A percentile compares a stretch with the other conserved stretches of the same genome.
phyloP scores from a whole-genome alignment of 2,888 invertebrate species.

The Epsilonema sp. region DNA sequence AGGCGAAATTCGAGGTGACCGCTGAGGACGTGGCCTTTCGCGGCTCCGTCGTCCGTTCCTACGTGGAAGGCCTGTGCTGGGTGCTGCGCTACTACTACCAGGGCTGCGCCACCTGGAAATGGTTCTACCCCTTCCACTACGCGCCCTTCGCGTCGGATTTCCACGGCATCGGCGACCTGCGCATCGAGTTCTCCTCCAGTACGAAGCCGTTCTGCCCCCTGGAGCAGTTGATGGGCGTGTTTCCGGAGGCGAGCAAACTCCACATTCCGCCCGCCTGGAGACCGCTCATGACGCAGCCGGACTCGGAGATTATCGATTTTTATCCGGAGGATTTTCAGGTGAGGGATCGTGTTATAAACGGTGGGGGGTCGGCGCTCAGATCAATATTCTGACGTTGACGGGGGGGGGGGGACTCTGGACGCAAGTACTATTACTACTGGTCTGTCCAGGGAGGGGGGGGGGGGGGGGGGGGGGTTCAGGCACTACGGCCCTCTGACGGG shows the following conservation, averaged over 20 bases:
- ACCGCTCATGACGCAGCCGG: conserved; percentile 70
- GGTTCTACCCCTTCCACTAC: conserved; percentile 99
- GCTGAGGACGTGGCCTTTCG: conserved; percentile 47
- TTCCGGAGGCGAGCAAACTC: conserved; percentile 83
- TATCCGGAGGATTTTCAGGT: conserved; percentile 90
- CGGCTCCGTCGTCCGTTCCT: conserved; percentile 57
- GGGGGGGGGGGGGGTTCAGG: too few relatives aligned
- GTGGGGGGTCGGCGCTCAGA: too few relatives aligned
- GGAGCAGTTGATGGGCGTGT: conserved; percentile 97
- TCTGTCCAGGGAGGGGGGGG: too few relatives aligned
- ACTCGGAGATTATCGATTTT: conserved; percentile 88
- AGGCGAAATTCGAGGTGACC: conserved; percentile 32
- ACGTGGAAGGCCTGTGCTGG: conserved; percentile 91
- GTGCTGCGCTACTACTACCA: conserved; percentile 95
- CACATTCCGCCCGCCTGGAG: conserved; percentile 89
- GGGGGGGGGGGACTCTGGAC: too few relatives aligned
- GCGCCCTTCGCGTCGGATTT: conserved; percentile 99
- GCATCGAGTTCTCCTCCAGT: conserved; percentile 59
- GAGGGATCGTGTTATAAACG: too few relatives aligned
- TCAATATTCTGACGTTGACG: too few relatives aligned
- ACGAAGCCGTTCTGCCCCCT: conserved; percentile 88
- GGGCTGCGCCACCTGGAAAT: conserved; percentile 97
- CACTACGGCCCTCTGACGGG: too few relatives aligned
- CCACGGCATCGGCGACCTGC: conserved; percentile 55
- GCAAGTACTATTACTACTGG: too few relatives aligned